Percentiles rank a stretch among this genome's conserved stretches.
These are phyloP conservation scores for Diachasmimorpha longicaudata DNA, from an alignment of 1,140 invertebrate genomes.

Conservation along the genomic window DNA sequence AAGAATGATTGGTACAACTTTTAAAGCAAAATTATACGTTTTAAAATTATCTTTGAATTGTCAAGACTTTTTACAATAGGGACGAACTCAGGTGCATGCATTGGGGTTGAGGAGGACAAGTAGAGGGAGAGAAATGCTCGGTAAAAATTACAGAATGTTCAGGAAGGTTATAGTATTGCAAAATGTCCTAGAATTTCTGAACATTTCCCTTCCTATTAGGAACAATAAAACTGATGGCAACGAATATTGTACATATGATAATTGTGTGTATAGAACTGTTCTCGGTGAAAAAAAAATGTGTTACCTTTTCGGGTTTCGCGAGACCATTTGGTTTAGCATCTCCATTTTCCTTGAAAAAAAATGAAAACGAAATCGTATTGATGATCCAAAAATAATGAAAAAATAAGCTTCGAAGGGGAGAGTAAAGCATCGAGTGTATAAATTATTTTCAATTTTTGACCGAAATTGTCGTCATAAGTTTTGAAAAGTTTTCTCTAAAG, in stretches of 20 bases:
- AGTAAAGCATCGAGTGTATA: neutral
- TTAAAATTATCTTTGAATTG: neutral
- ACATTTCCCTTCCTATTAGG: too few species aligned
- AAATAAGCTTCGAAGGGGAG: neutral
- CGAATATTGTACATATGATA: neutral
- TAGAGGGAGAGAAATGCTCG: too few species aligned
- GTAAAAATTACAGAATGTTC: neutral
- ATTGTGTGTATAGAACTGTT: neutral
- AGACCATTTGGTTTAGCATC: conserved; percentile 57
- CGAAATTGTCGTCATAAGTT: too few species aligned
- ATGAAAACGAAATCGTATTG: conserved; percentile 27
- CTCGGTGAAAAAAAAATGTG: conserved; percentile 21
- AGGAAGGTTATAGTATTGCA: too few species aligned
- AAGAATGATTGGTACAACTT: conserved; percentile 23
- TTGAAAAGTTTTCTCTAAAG: too few species aligned
- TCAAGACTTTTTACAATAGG: too few species aligned
- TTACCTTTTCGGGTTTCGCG: conserved; percentile 57
- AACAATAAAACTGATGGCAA: neutral
- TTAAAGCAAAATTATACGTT: neutral
- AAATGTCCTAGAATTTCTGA: too few species aligned
- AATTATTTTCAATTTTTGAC: too few species aligned
- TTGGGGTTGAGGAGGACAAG: too few species aligned
- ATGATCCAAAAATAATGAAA: conserved; percentile 5
- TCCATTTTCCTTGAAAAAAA: conserved; percentile 56
- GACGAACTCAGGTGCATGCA: neutral